Percentiles rank a stretch among this genome's conserved stretches.
Conservation (phyloP, 1,140 invertebrate genomes). For the Xylocopa sonorina region DNA sequence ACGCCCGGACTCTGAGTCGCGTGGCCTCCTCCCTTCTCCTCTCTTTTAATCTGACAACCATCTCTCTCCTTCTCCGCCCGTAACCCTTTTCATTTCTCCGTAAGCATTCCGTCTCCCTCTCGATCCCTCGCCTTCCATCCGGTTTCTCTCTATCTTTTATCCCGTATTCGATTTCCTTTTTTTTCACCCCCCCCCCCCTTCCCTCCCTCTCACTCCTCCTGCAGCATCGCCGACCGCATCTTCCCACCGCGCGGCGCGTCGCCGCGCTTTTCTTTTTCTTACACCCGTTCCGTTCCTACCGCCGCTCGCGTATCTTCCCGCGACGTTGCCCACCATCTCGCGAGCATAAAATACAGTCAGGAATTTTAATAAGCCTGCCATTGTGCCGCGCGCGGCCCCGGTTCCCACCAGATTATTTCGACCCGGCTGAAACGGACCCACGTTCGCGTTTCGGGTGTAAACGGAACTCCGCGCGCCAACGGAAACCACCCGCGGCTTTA, state of each 20-base stretch:
- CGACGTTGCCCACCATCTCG: slow-evolving; percentile 67
- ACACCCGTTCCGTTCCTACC: slow-evolving; percentile 30
- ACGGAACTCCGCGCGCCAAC: slow-evolving; percentile 53
- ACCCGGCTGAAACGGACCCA: slow-evolving; percentile 54
- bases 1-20: slow-evolving; percentile 67
- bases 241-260: too few species aligned
- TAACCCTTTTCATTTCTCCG: slow-evolving; percentile 41
- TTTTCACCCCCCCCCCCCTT: slow-evolving; percentile 4
- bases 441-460: slow-evolving; percentile 66
- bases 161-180: background rate
- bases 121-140: slow-evolving; percentile 47
- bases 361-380: slow-evolving; percentile 77
- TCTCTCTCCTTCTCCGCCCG: slow-evolving; percentile 14
- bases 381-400: slow-evolving; percentile 65
- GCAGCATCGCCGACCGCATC: too few species aligned
- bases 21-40: slow-evolving; percentile 68
- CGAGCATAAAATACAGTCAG: slow-evolving; percentile 73
- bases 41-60: slow-evolving; percentile 37
- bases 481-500: slow-evolving; percentile 63
- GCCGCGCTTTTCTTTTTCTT: slow-evolving; percentile 36
- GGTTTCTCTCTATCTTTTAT: slow-evolving; percentile 26
- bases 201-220: slow-evolving; percentile 20
- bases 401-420: slow-evolving; percentile 74
- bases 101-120: slow-evolving; percentile 38
- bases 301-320: slow-evolving; percentile 50